Base-by-base conservation (phyloP, 2,888 invertebrate species). In the Drosophila borealis region DNA sequence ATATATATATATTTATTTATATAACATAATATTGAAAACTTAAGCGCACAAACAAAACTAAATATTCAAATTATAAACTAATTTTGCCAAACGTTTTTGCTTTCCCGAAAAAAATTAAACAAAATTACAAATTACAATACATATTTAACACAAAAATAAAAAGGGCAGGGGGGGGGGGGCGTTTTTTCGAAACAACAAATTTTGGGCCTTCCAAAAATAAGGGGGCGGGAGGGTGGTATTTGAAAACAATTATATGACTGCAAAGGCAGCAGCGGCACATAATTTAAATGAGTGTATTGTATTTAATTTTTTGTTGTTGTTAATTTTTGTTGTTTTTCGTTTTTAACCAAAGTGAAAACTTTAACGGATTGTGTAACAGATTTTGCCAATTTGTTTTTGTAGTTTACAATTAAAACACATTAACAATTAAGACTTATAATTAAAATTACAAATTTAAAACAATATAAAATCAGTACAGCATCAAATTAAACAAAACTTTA, bases 11-110 rank as follows among this genome's bases (percentile, higher is more conserved):
- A 62, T 67, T 37, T 76, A 70, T 78, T 76, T 78, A 78, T 82
- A 81, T 88, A 88, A 84, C 84, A 82, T 84, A 86, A 74, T 85
- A 88, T 88, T 78, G 70, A 88, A 87, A 87, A 89, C 87, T 86
- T 86, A 88, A 88, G 82, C 78, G 85, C 82, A 85, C 80, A 88
- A 89, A 84, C 84, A 85, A 85, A 88, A 82, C 82, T 82, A 82
- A 81, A 71, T 81, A 81, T 78, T 76, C 78, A 86, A 86, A 84
- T 82, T 89, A 80, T 72, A 79, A 90, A 77, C 84, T 89, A 89
- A 81, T 81, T 89, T 91, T 90, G 89, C 90, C 90, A 90, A 90
- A 90, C 88, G 89, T 90, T 84, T 84, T 91, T 90, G 89, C 85
- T 90, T 90, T 90, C 90, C 90, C 90, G 85, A 90, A 90, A 72